A percentile compares a stretch with the other conserved stretches of the same genome.
phyloP scores from a whole-genome alignment of 2,797 vertebrate genomes.

The Phyllotis vaccarum region DNA sequence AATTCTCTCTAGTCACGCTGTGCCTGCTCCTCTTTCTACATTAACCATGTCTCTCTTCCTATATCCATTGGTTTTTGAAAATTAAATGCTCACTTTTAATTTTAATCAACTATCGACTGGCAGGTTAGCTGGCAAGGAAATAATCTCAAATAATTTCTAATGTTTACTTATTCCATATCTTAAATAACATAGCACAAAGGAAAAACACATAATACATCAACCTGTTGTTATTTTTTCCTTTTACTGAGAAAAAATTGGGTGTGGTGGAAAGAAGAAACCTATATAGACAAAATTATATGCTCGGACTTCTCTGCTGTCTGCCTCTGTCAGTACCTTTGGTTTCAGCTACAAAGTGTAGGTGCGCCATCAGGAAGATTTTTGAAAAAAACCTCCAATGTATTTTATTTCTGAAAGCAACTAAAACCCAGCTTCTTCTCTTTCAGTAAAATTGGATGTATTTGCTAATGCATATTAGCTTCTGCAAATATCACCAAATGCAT shows the following conservation, averaged over 20 bases:
- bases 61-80: neutral
- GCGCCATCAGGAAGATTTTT: neutral
- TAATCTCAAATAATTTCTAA: neutral
- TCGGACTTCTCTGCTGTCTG: neutral
- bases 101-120: neutral
- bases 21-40: neutral
- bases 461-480: neutral
- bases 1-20: neutral
- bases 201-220: neutral
- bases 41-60: neutral
- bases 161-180: neutral
- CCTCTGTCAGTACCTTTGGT: neutral
- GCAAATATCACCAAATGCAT: neutral
- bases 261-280: neutral
- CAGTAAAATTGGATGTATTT: neutral
- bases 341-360: neutral
- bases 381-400: neutral
- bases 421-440: neutral
- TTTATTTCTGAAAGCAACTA: slow-evolving; percentile 1
- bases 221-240: neutral
- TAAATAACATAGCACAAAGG: neutral
- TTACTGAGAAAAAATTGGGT: neutral
- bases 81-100: neutral
- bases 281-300: neutral
- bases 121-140: neutral